Percentiles rank a stretch among this genome's conserved stretches.
These are phyloP conservation scores for Progne subis DNA, from an alignment of 2,113 vertebrate genomes.

Conservation along the genomic window DNA sequence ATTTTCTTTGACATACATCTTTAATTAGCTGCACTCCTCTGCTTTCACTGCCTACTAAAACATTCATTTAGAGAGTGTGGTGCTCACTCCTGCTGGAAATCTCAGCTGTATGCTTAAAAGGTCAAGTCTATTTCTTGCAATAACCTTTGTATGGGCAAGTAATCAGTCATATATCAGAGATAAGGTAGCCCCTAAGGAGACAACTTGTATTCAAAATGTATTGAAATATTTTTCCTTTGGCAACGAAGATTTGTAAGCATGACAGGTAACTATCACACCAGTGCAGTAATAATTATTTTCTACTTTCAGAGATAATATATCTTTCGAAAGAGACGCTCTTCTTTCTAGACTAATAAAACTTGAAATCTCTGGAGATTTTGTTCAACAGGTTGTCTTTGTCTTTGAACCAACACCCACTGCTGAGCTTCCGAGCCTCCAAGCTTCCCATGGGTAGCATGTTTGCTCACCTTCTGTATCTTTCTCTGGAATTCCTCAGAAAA, in stretches of 20 bases:
- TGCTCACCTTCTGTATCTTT: not conserved
- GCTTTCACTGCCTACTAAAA: constrained; percentile 36
- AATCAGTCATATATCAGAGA: constrained; percentile 21
- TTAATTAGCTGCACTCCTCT: constrained; percentile 52
- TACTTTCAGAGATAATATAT: not conserved
- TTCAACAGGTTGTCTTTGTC: rapidly evolving
- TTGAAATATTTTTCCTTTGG: not conserved
- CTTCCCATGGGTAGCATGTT: not conserved
- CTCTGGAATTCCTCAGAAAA: not conserved
- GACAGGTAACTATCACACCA: not conserved
- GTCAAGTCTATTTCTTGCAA: constrained; percentile 56
- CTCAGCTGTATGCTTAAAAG: constrained; percentile 10
- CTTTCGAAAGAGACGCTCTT: rapidly evolving
- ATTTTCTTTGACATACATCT: constrained; percentile 51
- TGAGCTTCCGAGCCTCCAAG: not conserved
- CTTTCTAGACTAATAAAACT: not conserved
- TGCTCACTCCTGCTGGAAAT: constrained; percentile 23
- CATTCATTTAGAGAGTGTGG: constrained; percentile 10
- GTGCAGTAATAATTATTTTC: not conserved
- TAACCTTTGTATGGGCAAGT: constrained; percentile 46
- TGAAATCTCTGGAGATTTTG: not conserved
- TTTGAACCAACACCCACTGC: not conserved
- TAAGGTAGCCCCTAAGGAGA: not conserved
- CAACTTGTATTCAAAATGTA: not conserved
- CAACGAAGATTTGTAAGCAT: not conserved